Evolutionary conservation across 2,113 vertebrate species (phyloP), one percentile per base, ranked within the genome.

Genomic region (Andinoacara biseriatus): DNA sequence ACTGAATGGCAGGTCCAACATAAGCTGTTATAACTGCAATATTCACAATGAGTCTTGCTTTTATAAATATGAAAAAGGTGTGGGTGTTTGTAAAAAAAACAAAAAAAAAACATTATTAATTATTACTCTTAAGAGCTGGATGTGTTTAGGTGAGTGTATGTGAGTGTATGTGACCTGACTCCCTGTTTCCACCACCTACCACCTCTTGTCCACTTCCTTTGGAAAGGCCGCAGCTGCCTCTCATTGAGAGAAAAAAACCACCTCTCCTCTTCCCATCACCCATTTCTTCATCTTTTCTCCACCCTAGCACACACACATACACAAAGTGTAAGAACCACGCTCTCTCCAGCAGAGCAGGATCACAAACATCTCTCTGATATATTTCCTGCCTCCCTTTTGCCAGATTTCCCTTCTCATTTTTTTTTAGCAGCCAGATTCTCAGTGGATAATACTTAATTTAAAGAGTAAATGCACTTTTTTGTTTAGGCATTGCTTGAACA

Each of bases 211-310:
- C 54, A 62, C 69, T 14, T 84, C 65, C 63, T 61, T 29, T 78
- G 17, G 59, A 82, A 46, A 87, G 76, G 76, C 82, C 76, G 85
- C 90, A 91, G 90, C 84, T 93, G 80, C 86, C 89, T 91, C 90
- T 83, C 74, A 92, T 92, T 92, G 85, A 85, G 38, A 81, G 63
- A 11, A 86, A 81, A 91, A 54, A 81, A 24, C n/a, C 43, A 26
- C 7, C 24, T 80, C 76, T 76, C 31, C 24, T 61, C 59, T 58
- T 77, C 61, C 58, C 83, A 26, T 82, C 74, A 58, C 62, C 77
- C 54, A 7, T 62, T 85, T 83, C 72, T 80, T 52, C 57, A 60
- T 31, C 57, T 57, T 31, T 43, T 13, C 31, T 5, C 31, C 26
- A 35, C 46, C 63, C 18, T 22, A 52, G 24, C 11, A 80, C n/a